Base-by-base conservation (phyloP, 2,888 invertebrate genomes). In the Peribatodes rhomboidaria region DNA sequence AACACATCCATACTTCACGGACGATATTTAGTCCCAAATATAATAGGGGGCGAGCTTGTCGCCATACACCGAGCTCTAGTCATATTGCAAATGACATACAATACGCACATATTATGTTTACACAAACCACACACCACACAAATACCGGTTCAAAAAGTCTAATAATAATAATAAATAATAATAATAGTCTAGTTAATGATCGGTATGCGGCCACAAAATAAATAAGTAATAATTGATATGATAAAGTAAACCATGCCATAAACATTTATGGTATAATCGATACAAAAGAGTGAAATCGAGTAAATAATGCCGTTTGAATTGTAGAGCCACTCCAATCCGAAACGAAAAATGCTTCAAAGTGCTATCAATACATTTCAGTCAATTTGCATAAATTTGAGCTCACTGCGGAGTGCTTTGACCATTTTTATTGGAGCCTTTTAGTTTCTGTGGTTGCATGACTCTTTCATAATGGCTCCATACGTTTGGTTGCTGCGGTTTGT, bases 321-420 rank as follows among this genome's bases (percentile, higher is more conserved):
- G 47, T 44, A 55, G 70, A 77, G 68, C 72, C 72, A 75, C 76
- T 78, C 74, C 75, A 75, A 74, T 84, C 80, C 80, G 72, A 79
- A 81, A 77, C 75, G 75, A 72, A 84, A 87, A 88, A 86, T 84
- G 83, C 88, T 87, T 80, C 75, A 82, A 85, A 87, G 84, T 83
- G 84, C 85, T 85, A 84, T 87, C 86, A 84, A 89, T 87, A 85
- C 76, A 81, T 85, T 87, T 87, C 80, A 83, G 86, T 85, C 83
- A 86, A 89, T 89, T 86, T 88, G 85, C 84, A 87, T 88, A 85
- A 80, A 86, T 86, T 86, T 87, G 79, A 76, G 82, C 80, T 76
- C 76, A 81, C 75, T 84, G 80, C 77, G 78, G 79, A 84, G 80
- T 85, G 86, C 82, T 83, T 85, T 82, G 83, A 73, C 77, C 76